These are phyloP conservation scores for Charanyca ferruginea DNA, from an alignment of 2,888 invertebrate species.

Conservation along the genomic window DNA sequence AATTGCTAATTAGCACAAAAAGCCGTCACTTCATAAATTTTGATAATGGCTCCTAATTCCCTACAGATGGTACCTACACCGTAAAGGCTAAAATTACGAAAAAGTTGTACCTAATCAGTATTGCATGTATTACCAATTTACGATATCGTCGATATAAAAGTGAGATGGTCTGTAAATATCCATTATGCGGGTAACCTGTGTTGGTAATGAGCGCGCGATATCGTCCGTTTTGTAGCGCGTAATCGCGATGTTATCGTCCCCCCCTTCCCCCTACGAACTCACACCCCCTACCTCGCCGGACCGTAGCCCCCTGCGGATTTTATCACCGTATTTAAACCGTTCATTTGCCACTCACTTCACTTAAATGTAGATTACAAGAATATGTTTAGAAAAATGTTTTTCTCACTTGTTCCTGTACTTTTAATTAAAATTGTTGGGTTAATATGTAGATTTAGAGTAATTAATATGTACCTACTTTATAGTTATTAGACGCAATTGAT, in stretches of 20 bases:
- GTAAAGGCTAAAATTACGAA: not conserved
- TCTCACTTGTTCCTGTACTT: not conserved
- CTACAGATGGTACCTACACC: too few species aligned
- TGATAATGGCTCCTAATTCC: slow-evolving; percentile 3
- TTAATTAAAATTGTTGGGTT: not conserved
- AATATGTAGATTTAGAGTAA: not conserved
- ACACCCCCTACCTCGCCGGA: slow-evolving; percentile 69
- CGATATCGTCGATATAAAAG: slow-evolving; percentile 47
- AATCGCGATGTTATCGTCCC: slow-evolving; percentile 82
- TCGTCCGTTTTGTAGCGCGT: slow-evolving; percentile 88
- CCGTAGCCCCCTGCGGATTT: slow-evolving; percentile 75
- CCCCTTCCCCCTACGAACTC: slow-evolving; percentile 52
- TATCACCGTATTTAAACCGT: slow-evolving; percentile 64
- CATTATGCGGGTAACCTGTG: slow-evolving; percentile 80
- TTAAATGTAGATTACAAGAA: slow-evolving; percentile 34
- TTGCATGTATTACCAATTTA: slow-evolving; percentile 19
- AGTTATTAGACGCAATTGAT: not conserved
- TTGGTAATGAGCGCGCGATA: slow-evolving; percentile 83
- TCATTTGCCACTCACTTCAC: slow-evolving; percentile 65
- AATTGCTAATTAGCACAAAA: slow-evolving; percentile 23
- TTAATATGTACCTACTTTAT: not conserved
- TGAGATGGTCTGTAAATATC: slow-evolving; percentile 72
- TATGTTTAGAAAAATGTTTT: slow-evolving; percentile 8
- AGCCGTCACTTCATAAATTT: slow-evolving; percentile 1
- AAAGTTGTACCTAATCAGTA: slow-evolving; percentile 12